phyloP scores from a whole-genome alignment of 2,797 vertebrate genomes.

The Hypotaenidia philippensis region DNA sequence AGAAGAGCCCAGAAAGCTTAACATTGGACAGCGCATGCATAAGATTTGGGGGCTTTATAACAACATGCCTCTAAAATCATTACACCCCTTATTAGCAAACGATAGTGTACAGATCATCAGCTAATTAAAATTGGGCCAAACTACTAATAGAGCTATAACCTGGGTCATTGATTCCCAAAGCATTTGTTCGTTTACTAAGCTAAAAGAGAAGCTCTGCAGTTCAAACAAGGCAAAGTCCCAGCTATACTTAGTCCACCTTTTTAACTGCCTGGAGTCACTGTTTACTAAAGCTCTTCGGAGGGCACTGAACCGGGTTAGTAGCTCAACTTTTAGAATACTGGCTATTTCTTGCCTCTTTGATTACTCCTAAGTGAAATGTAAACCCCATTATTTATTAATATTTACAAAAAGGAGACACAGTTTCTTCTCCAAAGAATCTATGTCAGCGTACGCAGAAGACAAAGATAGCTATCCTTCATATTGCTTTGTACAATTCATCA shows the following conservation, averaged over 20 bases:
- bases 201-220: background rate
- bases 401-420: background rate
- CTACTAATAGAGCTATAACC: constrained; percentile 53
- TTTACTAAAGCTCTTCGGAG: background rate
- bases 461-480: constrained; percentile 34
- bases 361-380: constrained; percentile 23
- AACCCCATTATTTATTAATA: constrained; percentile 26
- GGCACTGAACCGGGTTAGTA: background rate
- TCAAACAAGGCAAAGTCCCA: constrained; percentile 13
- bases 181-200: background rate
- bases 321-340: background rate
- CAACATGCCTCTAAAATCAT: constrained; percentile 42
- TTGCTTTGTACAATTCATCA: constrained; percentile 5
- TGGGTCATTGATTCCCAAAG: constrained; percentile 53
- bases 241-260: background rate
- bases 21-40: background rate
- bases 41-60: constrained; percentile 35
- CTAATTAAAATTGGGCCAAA: constrained; percentile 66
- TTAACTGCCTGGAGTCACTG: background rate
- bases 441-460: constrained; percentile 1
- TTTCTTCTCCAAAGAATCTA: constrained; percentile 20
- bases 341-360: constrained; percentile 15
- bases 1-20: constrained; percentile 48
- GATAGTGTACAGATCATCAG: constrained; percentile 38
- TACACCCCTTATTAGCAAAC: constrained; percentile 59